Base-by-base conservation (phyloP, 53 echinoderm and acorn worm species). In the Apostichopus leukothele region DNA sequence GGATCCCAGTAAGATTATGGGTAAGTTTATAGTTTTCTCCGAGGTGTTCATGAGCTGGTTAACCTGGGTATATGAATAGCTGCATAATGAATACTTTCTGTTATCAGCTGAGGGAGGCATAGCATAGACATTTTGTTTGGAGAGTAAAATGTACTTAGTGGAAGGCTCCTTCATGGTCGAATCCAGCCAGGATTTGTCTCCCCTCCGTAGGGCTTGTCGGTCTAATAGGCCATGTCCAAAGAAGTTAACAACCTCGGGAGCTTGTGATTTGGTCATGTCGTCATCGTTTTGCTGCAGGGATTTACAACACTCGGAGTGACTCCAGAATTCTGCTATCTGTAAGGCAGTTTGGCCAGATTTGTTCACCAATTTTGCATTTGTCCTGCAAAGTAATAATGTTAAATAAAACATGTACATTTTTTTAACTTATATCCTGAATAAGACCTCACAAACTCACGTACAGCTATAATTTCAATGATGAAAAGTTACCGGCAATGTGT, bases 241-340 rank as follows among this genome's bases (percentile, higher is more conserved):
- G 92, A 94, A 98, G 75, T 96, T 98, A 75, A 94, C 77, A 13
- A 89, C 83, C 14, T 89, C 91, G 4, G 59, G 9, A 76, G 86
- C 5, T 68, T 25, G 74, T 74, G 2, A 84, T 83, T 53, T 86
- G 26, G 61, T 27, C 50, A 6, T 60, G 86, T 27, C 16, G 1
- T 25, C 22, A 13, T 50, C 26, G 57, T 10, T 6, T 18, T 83
- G 55, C 4, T 57, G 60, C 0, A 77, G 12, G 71, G 71, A 71
- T 66, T 86, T 67, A 20, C 52, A 51, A 75, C 74, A 74, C 7
- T 68, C 86, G 9, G 86, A 21, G 79, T 98, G 96, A 87, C 94
- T 91, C 98, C 98, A 98, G 86, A 98, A 98, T 68, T 98, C 90
- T 3, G 98, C 96, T 51, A 98, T 98, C 19, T 94, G 93, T 12